phyloP scores from a whole-genome alignment of 2,888 invertebrate species.

The Oscheius sp. region DNA sequence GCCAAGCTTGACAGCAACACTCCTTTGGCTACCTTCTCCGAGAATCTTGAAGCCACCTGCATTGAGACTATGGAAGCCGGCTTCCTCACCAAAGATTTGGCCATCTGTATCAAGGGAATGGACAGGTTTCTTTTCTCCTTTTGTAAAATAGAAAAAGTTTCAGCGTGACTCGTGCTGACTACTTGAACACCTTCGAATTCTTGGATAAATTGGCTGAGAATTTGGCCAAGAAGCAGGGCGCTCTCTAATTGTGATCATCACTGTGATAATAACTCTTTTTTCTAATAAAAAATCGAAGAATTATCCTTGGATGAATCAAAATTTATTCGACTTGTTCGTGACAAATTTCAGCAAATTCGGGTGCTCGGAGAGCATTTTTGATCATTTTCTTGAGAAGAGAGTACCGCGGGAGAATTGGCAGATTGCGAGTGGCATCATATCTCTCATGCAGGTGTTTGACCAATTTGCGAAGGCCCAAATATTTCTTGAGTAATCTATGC shows the following conservation, averaged over 20 bases:
- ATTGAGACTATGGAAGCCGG: conserved; percentile 93
- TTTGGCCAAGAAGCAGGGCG: conserved; percentile 73
- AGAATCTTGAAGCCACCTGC: conserved; percentile 81
- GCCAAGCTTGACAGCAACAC: conserved; percentile 90
- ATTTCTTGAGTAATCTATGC: conserved; percentile 89
- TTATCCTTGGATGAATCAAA: no score
- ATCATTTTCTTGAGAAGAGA: conserved; percentile 96
- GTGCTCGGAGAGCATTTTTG: conserved; percentile 91
- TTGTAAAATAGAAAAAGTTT: conserved; percentile 43
- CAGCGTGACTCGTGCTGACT: conserved; percentile 81
- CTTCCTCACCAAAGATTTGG: conserved; percentile 96
- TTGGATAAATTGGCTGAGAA: conserved; percentile 93
- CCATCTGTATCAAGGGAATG: conserved; percentile 93
- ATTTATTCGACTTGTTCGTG: conserved; percentile 81
- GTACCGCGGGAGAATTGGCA: conserved; percentile 77
- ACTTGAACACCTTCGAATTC: conserved; percentile 95
- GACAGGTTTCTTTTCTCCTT: conserved; percentile 6
- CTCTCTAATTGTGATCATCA: conserved; percentile 7
- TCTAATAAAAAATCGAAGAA: not conserved
- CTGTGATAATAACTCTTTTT: conserved; percentile 27
- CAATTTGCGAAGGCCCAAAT: conserved; percentile 85
- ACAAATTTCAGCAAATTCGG: conserved; percentile 95
- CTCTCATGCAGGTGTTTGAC: conserved; percentile 56
- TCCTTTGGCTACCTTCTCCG: conserved; percentile 79
- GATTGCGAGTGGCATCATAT: conserved; percentile 62